Evolutionary conservation across 2,888 invertebrate genomes (phyloP).

Genomic region (Chydorus sphaericus): DNA sequence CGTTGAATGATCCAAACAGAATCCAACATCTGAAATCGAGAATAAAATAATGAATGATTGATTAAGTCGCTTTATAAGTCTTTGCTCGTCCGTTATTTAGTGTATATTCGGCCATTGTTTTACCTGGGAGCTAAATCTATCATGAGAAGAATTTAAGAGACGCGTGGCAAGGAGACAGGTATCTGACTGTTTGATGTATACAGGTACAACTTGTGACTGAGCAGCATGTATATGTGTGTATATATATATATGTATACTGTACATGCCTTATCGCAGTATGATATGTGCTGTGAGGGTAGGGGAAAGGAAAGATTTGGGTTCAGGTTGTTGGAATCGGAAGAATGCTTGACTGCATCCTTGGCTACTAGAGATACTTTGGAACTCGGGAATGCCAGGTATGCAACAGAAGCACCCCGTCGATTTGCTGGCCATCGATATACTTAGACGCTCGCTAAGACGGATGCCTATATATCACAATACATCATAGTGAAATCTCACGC

Average conservation of each 20-base stretch:
- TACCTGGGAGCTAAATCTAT: background rate
- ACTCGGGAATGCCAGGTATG: constrained; percentile 5
- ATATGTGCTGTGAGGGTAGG: background rate
- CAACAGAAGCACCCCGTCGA: background rate
- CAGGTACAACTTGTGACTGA: background rate
- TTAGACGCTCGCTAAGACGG: background rate
- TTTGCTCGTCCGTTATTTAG: no score
- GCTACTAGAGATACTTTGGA: background rate
- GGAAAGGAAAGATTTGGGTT: background rate
- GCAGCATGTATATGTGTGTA: no score
- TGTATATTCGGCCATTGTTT: no score
- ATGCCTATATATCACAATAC: background rate
- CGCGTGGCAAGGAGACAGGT: no score
- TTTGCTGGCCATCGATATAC: background rate
- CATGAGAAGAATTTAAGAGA: background rate
- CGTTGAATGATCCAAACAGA: no score
- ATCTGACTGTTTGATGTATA: constrained; percentile 2
- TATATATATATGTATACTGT: no score
- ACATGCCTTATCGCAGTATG: background rate
- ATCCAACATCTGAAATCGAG: no score
- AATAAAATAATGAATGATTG: no score
- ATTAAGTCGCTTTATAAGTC: no score
- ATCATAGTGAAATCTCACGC: background rate
- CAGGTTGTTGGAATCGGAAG: constrained; percentile 1
- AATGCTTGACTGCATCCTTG: constrained; percentile 1